Evolutionary conservation across 2,113 vertebrate species (phyloP), one percentile per base, ranked within the genome.

Genomic region (Psettodes erumei): DNA sequence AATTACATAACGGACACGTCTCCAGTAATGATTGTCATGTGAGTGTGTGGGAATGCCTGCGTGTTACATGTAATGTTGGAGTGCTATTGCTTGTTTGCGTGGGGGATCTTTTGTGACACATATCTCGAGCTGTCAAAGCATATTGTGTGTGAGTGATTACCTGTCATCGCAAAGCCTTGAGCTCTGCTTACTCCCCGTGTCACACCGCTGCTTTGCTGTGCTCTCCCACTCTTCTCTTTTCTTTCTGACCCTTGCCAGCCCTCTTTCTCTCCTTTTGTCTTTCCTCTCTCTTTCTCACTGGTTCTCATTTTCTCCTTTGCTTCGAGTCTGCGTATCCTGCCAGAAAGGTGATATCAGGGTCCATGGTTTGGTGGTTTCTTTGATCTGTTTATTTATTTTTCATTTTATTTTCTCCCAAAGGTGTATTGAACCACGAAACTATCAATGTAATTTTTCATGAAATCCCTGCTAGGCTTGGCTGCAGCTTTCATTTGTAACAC

Each of bases 81-180:
- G 64, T 18, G 71, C 65, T 51, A 81, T 50, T 72, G 75, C 62
- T 81, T 85, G 86, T 88, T 83, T 82, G 75, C 58, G 83, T 85
- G 87, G 84, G 86, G 81, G 83, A 58, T 82, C 59, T 82, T 82
- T 90, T 82, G 65, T 87, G 85, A 89, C 86, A 87, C 51, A 27
- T 88, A 86, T 89, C 86, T 88, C 81, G 70, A 81, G 89, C 87
- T 90, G 90, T 93, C 90, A 90, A 75, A 89, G 75, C 86, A 75
- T 77, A 88, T 90, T 84, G 85, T 87, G 82, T 70, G 60, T 91
- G 91, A 93, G 81, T 87, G 89, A 93, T 88, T 89, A 87, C 79
- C 81, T 89, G 90, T 91, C 91, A 93, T 83, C 63, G 38, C 64
- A 43, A n/a, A 84, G 80, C 81, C 83, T 69, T 28, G 74, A 82